These are phyloP conservation scores for Patiria pectinifera DNA, from an alignment of 53 echinoderm and acorn worm genomes.

Conservation along the genomic window DNA sequence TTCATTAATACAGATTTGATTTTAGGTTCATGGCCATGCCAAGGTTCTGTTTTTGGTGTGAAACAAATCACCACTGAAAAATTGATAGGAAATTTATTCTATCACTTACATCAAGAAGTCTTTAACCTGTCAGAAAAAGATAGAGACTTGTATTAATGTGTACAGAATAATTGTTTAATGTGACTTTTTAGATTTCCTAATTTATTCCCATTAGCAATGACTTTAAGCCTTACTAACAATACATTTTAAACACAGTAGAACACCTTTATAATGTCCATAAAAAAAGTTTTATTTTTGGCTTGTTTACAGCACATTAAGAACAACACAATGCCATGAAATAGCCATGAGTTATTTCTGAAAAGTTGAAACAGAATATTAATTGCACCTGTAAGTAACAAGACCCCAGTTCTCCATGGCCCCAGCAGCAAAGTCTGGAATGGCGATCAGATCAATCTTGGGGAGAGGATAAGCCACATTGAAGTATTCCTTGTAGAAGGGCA, in stretches of 20 bases:
- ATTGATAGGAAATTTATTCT: not conserved
- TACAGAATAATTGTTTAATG: too few relatives aligned
- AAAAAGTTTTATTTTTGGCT: too few relatives aligned
- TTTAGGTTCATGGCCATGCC: too few relatives aligned
- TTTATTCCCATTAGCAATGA: too few relatives aligned
- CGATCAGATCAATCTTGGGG: slow-evolving; percentile 97
- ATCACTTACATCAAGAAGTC: not conserved
- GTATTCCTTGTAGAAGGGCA: slow-evolving; percentile 98
- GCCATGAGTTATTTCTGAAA: not conserved
- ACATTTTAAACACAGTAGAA: too few relatives aligned
- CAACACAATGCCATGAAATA: not conserved
- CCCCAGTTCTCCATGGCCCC: slow-evolving; percentile 99
- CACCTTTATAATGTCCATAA: too few relatives aligned
- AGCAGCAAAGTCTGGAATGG: slow-evolving; percentile 99
- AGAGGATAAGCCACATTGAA: slow-evolving; percentile 97
- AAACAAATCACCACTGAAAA: not conserved
- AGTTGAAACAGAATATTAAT: not conserved
- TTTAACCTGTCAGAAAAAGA: too few relatives aligned
- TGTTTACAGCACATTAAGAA: too few relatives aligned
- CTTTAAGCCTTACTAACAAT: too few relatives aligned
- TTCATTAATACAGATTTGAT: not conserved
- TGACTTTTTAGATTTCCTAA: too few relatives aligned
- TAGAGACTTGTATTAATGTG: too few relatives aligned
- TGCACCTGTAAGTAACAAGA: slow-evolving; percentile 97
- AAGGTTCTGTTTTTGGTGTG: too few relatives aligned